Evolutionary conservation across 2,888 invertebrate species (phyloP), one percentile per base, ranked within the genome.

Genomic region (Campopleginae sp.): DNA sequence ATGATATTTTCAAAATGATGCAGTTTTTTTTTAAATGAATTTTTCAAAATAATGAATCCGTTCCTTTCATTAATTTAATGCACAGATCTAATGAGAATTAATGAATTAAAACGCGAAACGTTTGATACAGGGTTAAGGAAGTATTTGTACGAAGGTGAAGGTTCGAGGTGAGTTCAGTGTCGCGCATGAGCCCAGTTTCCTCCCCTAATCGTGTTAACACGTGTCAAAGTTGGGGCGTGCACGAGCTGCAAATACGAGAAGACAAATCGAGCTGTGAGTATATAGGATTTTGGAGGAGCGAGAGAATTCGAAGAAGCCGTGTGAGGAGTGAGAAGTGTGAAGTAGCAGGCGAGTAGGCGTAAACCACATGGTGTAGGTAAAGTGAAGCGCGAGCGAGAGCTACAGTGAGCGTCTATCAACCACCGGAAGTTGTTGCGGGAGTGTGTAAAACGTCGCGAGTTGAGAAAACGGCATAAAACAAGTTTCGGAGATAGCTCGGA

Each of bases 391-490:
- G 51, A 79, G 82, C 76, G 70, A 79, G 82, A 65, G 75, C 78
- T 76, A 79, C 72, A 80, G 70, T 38, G 81, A 70, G 76, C 79
- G 83, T 84, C 74, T 74, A 79, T 87, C 84, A 86, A 87, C 86
- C 80, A 71, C 84, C 84, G 86, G 82, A 85, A 80, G 82, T 87
- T 84, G 78, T 58, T 74, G 42, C 51, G 63, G 44, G 66, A 33
- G 74, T 23, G 27, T n/a, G 19, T 48, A 51, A 66, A 76, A 51
- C 82, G 71, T 65, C 74, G 72, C 51, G 74, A 83, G 82, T 61
- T 77, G 80, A 68, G 85, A 82, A 87, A 87, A 85, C 85, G 79
- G 68, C 33, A 51, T 27, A 82, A 65, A 68, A 86, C 82, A 66
- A 80, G 85, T 77, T 74, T 10, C 14, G 48, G 58, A 61, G 79